Percentiles rank a stretch among this genome's conserved stretches.
Evolutionary conservation across 2,888 invertebrate species (phyloP).

Genomic region (Microctonus aethiopoides): DNA sequence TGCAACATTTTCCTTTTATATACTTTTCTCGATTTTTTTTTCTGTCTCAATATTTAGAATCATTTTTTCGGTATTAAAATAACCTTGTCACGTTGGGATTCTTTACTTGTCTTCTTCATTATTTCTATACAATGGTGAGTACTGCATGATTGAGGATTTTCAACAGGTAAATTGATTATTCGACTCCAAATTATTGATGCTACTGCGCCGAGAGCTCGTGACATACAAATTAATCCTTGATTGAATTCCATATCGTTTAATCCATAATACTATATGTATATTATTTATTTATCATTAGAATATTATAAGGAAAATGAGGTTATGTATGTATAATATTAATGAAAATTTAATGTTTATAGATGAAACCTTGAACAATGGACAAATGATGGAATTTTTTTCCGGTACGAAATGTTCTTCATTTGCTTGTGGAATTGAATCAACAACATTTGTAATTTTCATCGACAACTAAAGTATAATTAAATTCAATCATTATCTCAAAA

Average conservation of each 20-base stretch:
- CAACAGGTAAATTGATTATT: constrained; percentile 53
- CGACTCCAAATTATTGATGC: constrained; percentile 60
- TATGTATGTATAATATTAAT: too few species aligned
- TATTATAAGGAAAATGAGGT: too few species aligned
- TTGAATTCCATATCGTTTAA: constrained; percentile 58
- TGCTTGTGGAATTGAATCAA: constrained; percentile 30
- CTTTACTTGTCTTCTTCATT: neutral
- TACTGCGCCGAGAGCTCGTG: constrained; percentile 55
- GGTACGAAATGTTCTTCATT: constrained; percentile 46
- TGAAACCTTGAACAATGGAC: constrained; percentile 54
- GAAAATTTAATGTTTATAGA: constrained; percentile 3
- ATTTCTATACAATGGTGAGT: constrained; percentile 48
- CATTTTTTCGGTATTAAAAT: neutral
- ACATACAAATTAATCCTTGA: constrained; percentile 56
- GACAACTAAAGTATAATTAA: constrained; percentile 46
- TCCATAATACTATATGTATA: constrained; percentile 50
- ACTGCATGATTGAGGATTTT: constrained; percentile 53
- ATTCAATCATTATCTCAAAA: constrained; percentile 19
- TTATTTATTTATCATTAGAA: neutral
- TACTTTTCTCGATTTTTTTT: too few species aligned
- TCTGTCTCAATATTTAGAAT: too few species aligned
- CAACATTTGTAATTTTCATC: constrained; percentile 47
- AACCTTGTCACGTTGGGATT: neutral
- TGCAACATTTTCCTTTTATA: too few species aligned
- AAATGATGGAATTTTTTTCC: constrained; percentile 52